Percentiles rank a stretch among this genome's conserved stretches.
Evolutionary conservation across 2,113 vertebrate species (phyloP).

Genomic region (Andinoacara biseriatus): DNA sequence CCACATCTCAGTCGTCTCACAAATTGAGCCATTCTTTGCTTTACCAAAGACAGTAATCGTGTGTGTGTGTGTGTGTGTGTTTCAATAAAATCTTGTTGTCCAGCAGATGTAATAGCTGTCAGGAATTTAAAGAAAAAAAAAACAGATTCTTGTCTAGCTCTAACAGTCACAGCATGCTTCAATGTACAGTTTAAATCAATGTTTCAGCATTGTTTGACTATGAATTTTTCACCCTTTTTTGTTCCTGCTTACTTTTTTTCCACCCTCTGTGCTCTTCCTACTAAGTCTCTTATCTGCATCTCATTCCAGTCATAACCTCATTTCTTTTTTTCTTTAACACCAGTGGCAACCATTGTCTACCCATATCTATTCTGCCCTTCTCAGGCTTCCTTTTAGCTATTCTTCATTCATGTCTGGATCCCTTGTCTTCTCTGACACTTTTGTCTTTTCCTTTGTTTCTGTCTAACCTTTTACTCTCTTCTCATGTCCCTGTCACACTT

Average conservation of each 20-base stretch:
- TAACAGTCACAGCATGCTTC: not conserved
- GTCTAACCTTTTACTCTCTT: constrained; percentile 55
- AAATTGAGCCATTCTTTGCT: not conserved
- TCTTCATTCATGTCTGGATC: constrained; percentile 33
- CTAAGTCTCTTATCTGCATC: constrained; percentile 23
- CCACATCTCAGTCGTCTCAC: not conserved
- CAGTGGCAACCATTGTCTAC: constrained; percentile 29
- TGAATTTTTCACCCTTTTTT: not conserved
- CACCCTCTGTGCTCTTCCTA: not conserved
- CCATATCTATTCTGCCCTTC: constrained; percentile 12
- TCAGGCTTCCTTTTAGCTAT: constrained; percentile 2
- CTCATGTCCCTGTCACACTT: constrained; percentile 64
- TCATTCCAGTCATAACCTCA: constrained; percentile 23
- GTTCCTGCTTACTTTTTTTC: not conserved
- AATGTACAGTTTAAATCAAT: not conserved
- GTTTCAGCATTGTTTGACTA: not conserved
- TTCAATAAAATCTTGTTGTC: too few species aligned
- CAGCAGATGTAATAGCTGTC: not conserved
- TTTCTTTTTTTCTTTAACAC: constrained; percentile 19
- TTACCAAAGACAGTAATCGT: too few species aligned
- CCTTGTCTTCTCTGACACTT: constrained; percentile 38
- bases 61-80: too few species aligned
- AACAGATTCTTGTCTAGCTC: not conserved
- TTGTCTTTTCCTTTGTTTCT: constrained; percentile 56
- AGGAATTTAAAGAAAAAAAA: too few species aligned